These are phyloP conservation scores for Alloscopus bannaensis DNA, from an alignment of 2,888 invertebrate species.

Conservation along the genomic window DNA sequence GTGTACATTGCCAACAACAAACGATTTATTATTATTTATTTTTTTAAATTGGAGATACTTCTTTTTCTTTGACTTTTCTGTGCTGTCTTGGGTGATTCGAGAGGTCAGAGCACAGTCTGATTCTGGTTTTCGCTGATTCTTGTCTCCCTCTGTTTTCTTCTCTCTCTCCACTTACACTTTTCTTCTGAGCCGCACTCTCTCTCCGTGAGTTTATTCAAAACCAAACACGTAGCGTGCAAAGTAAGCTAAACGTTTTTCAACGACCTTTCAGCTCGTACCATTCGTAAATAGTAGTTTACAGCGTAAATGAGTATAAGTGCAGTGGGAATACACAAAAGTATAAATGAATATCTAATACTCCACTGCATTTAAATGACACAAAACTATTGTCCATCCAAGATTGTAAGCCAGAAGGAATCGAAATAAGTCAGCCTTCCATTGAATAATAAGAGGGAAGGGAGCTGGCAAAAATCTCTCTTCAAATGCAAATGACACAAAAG, in stretches of 20 bases:
- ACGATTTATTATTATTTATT: conserved; percentile 16
- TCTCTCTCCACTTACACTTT: conserved; percentile 41
- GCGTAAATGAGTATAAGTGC: no score
- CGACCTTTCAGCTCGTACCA: background rate
- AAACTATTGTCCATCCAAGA: conserved; percentile 13
- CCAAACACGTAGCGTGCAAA: background rate
- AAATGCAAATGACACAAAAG: conserved; percentile 27
- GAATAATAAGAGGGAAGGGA: conserved; percentile 24
- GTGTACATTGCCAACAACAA: no score
- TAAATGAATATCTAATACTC: no score
- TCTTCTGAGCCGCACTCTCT: conserved; percentile 15
- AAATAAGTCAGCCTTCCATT: conserved; percentile 26
- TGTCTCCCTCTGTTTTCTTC: conserved; percentile 3
- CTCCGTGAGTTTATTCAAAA: background rate
- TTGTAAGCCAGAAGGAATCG: conserved; percentile 9
- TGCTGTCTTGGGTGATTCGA: conserved; percentile 26
- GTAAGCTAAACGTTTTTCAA: background rate
- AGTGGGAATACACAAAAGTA: no score
- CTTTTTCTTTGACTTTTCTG: no score
- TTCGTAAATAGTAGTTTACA: background rate
- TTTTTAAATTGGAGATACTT: background rate
- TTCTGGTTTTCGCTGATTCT: conserved; percentile 25
- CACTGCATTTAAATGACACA: background rate
- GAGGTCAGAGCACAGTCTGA: conserved; percentile 43
- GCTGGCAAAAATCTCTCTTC: conserved; percentile 22